Conservation (phyloP, 2,113 vertebrate genomes). For the Dasyprocta punctata region DNA sequence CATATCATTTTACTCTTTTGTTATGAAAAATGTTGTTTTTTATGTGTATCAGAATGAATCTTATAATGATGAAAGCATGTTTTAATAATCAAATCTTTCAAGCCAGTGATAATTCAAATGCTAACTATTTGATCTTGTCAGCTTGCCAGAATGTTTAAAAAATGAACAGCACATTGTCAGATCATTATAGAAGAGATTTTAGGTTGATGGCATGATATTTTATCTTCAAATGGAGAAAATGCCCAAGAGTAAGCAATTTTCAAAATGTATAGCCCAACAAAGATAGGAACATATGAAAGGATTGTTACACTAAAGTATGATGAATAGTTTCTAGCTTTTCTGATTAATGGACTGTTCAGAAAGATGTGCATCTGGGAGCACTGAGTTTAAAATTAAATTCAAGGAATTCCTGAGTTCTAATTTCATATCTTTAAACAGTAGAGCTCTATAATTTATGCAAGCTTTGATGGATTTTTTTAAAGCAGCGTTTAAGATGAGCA, state of each 20-base stretch:
- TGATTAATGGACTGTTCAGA: conserved; percentile 73
- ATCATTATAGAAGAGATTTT: conserved; percentile 64
- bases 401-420: conserved; percentile 75
- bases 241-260: conserved; percentile 75
- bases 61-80: conserved; percentile 21
- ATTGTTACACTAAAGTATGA: conserved; percentile 66
- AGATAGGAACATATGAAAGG: conserved; percentile 74
- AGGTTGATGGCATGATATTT: conserved; percentile 62
- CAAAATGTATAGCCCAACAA: conserved; percentile 76
- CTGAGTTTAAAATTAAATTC: conserved; percentile 76
- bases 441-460: conserved; percentile 72
- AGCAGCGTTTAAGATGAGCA: conserved; percentile 61
- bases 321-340: conserved; percentile 71
- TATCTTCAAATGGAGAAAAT: conserved; percentile 68
- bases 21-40: background rate
- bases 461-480: conserved; percentile 58
- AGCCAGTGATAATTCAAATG: conserved; percentile 40
- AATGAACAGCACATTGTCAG: conserved; percentile 52
- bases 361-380: conserved; percentile 75
- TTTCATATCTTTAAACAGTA: conserved; percentile 69
- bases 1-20: background rate
- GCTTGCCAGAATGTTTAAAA: conserved; percentile 68
- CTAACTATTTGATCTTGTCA: conserved; percentile 67
- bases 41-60: background rate
- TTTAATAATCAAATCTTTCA: conserved; percentile 65